Base-by-base conservation (phyloP, 2,797 vertebrate genomes). In the Pantherophis alleghaniensis region DNA sequence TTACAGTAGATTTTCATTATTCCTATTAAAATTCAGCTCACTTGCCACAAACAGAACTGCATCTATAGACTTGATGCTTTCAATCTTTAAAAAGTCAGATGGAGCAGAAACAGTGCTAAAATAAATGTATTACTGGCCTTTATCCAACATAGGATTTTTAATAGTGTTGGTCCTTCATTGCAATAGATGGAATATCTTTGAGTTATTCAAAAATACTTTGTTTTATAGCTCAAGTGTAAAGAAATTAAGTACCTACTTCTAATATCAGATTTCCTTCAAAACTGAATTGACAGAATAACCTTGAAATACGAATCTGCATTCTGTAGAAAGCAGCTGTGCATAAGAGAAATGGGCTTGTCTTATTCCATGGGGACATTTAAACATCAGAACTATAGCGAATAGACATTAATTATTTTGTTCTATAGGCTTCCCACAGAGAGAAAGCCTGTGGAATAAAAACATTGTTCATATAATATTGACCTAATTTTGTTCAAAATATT, bases 251-350 rank as follows among this genome's bases (percentile, higher is more conserved):
- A 63, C 37, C 3, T 61, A 7, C 42, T 26, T 92, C 57, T 4
- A 91, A 57, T 60, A 42, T 92, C 87, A 47, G 24, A 59, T 16
- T 91, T 83, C n/a, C 79, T 51, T 55, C 86, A 79, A 83, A 55
- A 4, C 91, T 86, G 86, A 95, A 57, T 66, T 92, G 94, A 37
- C 88, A 79, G 90, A 88, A 59, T 89, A 88, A 83, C 74, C 42
- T 26, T 93, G 87, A 91, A 88, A 42, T 91, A 74, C 9, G 26
- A 90, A 63, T 26, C 37, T 79, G 18, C 42, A 87, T 94, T 90
- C n/a, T 79, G 20, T 90, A 16, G 28, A 88, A 5, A 28, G 37
- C 20, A 88, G 5, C 11, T 28, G 22, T 74, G 20, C 22, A 12
- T 83, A 86, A 20, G 56, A 18, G 91, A 20, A 14, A 56, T 47